Percentiles rank a stretch among this genome's conserved stretches.
phyloP scores from a whole-genome alignment of 2,888 invertebrate genomes.

The Hypolimnas misippus region DNA sequence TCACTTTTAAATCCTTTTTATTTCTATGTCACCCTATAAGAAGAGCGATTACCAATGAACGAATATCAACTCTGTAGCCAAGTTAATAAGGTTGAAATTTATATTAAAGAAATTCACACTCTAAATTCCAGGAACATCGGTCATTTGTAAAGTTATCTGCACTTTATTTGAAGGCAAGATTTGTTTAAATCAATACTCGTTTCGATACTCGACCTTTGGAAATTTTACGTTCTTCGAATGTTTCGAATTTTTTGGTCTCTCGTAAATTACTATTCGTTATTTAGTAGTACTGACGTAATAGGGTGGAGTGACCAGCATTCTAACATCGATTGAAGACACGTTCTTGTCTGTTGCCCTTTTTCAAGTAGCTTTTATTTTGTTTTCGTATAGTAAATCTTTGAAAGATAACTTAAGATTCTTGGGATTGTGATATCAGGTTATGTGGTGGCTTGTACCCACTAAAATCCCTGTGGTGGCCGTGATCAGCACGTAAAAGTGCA shows the following conservation, averaged over 20 bases:
- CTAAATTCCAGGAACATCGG: slow-evolving; percentile 80
- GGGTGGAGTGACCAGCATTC: not conserved
- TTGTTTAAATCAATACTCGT: slow-evolving; percentile 68
- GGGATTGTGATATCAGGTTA: no score
- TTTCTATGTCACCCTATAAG: slow-evolving; percentile 69
- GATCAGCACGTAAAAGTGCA: no score
- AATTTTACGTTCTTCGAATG: slow-evolving; percentile 55
- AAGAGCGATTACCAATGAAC: slow-evolving; percentile 39
- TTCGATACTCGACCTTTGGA: slow-evolving; percentile 53
- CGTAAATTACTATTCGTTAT: slow-evolving; percentile 11
- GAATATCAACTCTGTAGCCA: slow-evolving; percentile 48
- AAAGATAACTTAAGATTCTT: no score
- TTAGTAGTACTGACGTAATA: not conserved
- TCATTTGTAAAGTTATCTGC: slow-evolving; percentile 82
- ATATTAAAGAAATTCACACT: slow-evolving; percentile 45
- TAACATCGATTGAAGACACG: no score
- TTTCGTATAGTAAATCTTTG: no score
- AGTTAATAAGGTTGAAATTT: slow-evolving; percentile 43
- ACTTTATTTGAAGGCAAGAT: slow-evolving; percentile 80
- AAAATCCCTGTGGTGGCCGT: no score
- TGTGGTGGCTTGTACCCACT: no score
- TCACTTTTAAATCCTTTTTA: slow-evolving; percentile 80
- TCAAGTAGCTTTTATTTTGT: not conserved
- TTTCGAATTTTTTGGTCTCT: slow-evolving; percentile 43
- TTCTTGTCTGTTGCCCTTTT: no score